Base-by-base conservation (phyloP, 2,888 invertebrate genomes). In the Ephialtes manifestator region DNA sequence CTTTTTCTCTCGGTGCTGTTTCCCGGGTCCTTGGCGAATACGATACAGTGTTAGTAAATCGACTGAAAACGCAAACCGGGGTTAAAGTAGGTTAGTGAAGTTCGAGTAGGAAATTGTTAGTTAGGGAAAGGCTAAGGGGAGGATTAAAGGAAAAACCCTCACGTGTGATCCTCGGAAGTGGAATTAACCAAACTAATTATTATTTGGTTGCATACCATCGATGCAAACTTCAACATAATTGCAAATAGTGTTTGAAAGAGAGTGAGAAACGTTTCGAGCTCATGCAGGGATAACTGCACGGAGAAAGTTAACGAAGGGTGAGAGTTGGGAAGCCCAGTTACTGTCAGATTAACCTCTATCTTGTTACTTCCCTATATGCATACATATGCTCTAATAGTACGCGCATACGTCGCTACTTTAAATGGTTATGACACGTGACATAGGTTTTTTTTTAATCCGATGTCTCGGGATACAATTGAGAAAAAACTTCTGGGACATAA, bases 341-440 rank as follows among this genome's bases (percentile, higher is more conserved):
- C 65, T 58, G 67, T 78, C 79, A 87, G 90, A 90, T 91, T 91
- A 90, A 87, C 88, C 88, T 89, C 88, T 91, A 92, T 92, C 90
- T 82, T 85, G 89, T 92, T 92, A 91, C 90, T 88, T 77, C 85
- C 87, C 89, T 87, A 90, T 90, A 88, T 84, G 83, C 87, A 83
- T 85, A 88, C 84, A 72, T 72, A 79, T 58, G 43, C 67, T 24
- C 83, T 67, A 81, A 74, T n/a, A 81, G 78, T 70, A 46, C 43
- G 35, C 70, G 31, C 4, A 28, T 31, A 20, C 53, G 58, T 78
- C 48, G 60, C n/a, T 60, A n/a, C 15, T 31, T 60, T 35, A 60
- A 65, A 53, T 55, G 24, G 24, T 55, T 55, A 24, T 55, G 15
- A 28, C n/a, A 28, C 15, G 35, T 60, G 15, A 4, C 60, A 13